These are phyloP conservation scores for Ennomos fuscantarius DNA, from an alignment of 2,888 invertebrate genomes.

Conservation along the genomic window DNA sequence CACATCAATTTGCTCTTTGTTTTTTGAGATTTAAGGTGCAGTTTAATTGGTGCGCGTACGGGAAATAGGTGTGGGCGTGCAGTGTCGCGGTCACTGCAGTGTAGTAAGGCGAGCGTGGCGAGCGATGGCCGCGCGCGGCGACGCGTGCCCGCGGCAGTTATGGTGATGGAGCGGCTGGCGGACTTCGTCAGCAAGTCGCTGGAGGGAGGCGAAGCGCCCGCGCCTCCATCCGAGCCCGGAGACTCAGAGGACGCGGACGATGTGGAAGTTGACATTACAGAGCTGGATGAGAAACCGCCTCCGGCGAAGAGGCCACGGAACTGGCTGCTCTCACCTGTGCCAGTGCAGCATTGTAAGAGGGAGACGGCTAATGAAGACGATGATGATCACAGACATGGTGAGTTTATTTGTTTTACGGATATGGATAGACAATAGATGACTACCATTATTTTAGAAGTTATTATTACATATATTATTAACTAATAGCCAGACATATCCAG, in stretches of 20 bases:
- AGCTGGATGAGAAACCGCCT: constrained; percentile 73
- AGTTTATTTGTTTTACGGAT: constrained; percentile 36
- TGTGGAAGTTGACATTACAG: constrained; percentile 80
- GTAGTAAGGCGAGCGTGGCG: constrained; percentile 67
- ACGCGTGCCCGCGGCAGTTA: constrained; percentile 75
- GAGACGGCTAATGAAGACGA: constrained; percentile 68
- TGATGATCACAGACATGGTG: constrained; percentile 76
- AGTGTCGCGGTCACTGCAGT: constrained; percentile 61
- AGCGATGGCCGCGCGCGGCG: constrained; percentile 72
- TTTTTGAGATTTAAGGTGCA: constrained; percentile 25
- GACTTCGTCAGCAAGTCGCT: constrained; percentile 96
- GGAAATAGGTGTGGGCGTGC: constrained; percentile 58
- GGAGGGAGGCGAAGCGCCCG: constrained; percentile 85
- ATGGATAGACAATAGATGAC: too few species aligned
- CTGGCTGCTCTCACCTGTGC: constrained; percentile 79
- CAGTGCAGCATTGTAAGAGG: constrained; percentile 67
- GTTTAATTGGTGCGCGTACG: constrained; percentile 4
- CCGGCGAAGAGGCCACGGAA: constrained; percentile 73
- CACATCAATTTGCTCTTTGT: constrained; percentile 27
- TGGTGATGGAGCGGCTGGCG: constrained; percentile 94
- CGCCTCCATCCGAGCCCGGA: constrained; percentile 79
- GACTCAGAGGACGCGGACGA: constrained; percentile 71
- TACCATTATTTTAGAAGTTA: too few species aligned
- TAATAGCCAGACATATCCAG: too few species aligned
- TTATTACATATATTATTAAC: too few species aligned